Evolutionary conservation across 2,888 invertebrate species (phyloP).

Genomic region (Mamestra brassicae): DNA sequence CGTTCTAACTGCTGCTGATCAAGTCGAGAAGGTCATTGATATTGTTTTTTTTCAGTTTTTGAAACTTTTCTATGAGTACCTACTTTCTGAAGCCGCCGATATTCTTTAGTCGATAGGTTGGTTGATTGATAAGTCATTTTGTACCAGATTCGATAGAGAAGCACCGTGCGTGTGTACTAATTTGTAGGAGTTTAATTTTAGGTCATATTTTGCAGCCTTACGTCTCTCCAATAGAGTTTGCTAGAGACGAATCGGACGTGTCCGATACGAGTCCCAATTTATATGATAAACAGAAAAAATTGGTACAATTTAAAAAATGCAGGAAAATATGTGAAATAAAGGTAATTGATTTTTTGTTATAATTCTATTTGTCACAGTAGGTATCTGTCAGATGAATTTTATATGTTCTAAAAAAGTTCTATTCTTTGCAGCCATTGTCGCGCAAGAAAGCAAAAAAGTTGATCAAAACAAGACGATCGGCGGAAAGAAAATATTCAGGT

Average conservation of each 20-base stretch:
- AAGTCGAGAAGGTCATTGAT: conserved; percentile 18
- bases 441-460: conserved; percentile 46
- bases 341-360: conserved; percentile 53
- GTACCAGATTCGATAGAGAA: conserved; percentile 6
- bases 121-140: conserved; percentile 16
- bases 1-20: conserved; percentile 30
- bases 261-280: conserved; percentile 60
- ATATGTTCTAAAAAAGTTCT: not conserved
- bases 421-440: conserved; percentile 44
- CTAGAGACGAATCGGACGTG: conserved; percentile 73
- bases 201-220: conserved; percentile 89
- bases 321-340: conserved; percentile 63
- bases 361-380: not conserved
- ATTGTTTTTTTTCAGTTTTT: conserved; percentile 42
- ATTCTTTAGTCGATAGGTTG: conserved; percentile 25
- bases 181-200: conserved; percentile 81
- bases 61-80: conserved; percentile 25
- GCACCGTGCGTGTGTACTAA: conserved; percentile 42
- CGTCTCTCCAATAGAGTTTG: conserved; percentile 86
- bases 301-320: conserved; percentile 64
- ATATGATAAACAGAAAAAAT: conserved; percentile 71
- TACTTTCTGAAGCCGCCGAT: conserved; percentile 34
- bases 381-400: not conserved
- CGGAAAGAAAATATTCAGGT: conserved; percentile 33
- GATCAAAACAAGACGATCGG: conserved; percentile 37